These are phyloP conservation scores for Daphoenositta chrysoptera DNA, from an alignment of 2,113 vertebrate species.

Conservation along the genomic window DNA sequence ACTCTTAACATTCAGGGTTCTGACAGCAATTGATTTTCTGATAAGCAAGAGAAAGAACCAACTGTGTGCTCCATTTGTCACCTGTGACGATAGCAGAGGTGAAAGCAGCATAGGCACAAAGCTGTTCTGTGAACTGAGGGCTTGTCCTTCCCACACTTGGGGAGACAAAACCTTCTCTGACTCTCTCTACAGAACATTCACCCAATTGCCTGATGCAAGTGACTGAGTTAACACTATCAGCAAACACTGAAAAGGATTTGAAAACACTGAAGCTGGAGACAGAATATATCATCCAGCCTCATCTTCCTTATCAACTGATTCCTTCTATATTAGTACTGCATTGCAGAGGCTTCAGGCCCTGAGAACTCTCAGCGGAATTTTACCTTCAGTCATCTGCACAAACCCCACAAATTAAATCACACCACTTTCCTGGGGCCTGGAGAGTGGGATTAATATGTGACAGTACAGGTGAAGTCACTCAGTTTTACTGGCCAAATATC, in stretches of 20 bases:
- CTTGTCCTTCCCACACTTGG: not conserved
- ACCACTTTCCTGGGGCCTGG: not conserved
- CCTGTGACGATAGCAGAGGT: not conserved
- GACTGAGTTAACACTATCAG: not conserved
- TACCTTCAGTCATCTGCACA: not conserved
- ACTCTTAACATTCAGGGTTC: not conserved
- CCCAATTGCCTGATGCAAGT: not conserved
- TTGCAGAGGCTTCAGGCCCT: conserved; percentile 14
- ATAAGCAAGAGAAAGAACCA: not conserved
- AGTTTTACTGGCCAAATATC: not conserved
- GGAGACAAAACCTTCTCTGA: conserved; percentile 12
- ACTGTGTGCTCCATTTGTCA: not conserved
- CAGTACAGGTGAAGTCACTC: not conserved
- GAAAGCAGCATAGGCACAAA: not conserved
- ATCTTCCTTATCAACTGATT: not conserved
- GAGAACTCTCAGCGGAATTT: not conserved
- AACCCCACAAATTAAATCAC: not conserved
- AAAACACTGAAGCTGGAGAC: not conserved
- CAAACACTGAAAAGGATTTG: not conserved
- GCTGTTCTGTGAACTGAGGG: not conserved
- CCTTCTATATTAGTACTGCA: not conserved
- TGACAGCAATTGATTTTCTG: not conserved
- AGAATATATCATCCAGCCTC: not conserved
- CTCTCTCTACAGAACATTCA: not conserved
- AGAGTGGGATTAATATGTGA: not conserved